phyloP scores from a whole-genome alignment of 1,140 invertebrate species.

The Sminthurinus signatus region DNA sequence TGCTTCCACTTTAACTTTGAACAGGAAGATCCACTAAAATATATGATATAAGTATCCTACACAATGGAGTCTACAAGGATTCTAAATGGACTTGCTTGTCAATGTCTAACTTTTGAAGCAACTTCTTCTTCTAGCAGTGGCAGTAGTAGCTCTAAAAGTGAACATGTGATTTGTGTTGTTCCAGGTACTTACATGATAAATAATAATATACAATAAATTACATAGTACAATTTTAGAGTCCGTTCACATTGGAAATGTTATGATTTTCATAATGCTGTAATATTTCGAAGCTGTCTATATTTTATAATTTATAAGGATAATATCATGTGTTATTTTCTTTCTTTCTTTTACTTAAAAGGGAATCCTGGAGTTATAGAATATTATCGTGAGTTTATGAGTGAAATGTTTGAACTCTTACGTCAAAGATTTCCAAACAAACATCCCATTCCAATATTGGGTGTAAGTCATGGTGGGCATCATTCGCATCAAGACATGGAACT shows the following conservation, averaged over 20 bases:
- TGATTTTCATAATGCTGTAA: too few species aligned
- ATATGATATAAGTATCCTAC: too few species aligned
- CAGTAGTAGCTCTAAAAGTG: background rate
- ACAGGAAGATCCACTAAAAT: too few species aligned
- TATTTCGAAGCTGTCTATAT: too few species aligned
- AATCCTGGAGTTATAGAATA: constrained; percentile 66
- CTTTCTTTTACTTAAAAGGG: constrained; percentile 47
- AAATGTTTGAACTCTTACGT: constrained; percentile 51
- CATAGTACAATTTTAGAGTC: too few species aligned
- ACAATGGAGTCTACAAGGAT: constrained; percentile 1
- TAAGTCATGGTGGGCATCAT: constrained; percentile 60
- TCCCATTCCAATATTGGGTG: constrained; percentile 60
- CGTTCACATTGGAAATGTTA: too few species aligned
- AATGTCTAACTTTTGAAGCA: constrained; percentile 2
- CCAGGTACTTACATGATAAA: too few species aligned
- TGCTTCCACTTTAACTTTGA: too few species aligned
- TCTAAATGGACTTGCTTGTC: background rate
- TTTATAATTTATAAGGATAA: too few species aligned
- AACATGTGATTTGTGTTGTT: background rate
- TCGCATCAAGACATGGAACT: constrained; percentile 20
- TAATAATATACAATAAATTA: too few species aligned
- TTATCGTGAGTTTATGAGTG: constrained; percentile 62
- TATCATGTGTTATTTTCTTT: too few species aligned
- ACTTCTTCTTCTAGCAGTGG: background rate
- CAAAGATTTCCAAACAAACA: constrained; percentile 43